Conservation (phyloP, 2,888 invertebrate genomes). For the Dascillus cervinus region DNA sequence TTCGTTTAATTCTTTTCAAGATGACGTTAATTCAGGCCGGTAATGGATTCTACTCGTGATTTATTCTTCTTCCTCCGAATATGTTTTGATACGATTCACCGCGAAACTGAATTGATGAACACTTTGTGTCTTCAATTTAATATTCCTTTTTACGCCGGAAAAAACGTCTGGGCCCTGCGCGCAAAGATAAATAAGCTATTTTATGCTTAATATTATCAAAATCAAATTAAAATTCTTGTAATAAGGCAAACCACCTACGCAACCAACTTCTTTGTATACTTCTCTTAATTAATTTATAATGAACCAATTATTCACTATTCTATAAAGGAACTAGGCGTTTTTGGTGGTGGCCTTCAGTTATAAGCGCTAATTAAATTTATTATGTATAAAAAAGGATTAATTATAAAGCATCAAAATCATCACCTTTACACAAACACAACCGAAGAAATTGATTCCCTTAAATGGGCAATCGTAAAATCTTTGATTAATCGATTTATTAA, state of each 20-base stretch:
- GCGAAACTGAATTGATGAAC: conserved; percentile 22
- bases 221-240: background rate
- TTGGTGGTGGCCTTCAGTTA: too few species aligned
- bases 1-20: conserved; percentile 45
- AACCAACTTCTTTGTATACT: background rate
- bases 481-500: too few species aligned
- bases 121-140: conserved; percentile 11
- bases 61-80: conserved; percentile 32
- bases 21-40: conserved; percentile 43
- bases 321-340: too few species aligned
- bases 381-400: too few species aligned
- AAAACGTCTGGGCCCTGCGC: too few species aligned
- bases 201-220: background rate
- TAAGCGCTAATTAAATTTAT: too few species aligned
- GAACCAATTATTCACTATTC: too few species aligned
- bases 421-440: too few species aligned
- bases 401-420: too few species aligned
- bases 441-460: too few species aligned
- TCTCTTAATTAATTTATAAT: background rate
- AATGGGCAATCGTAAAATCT: too few species aligned
- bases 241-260: background rate
- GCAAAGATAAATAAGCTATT: background rate
- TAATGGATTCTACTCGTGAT: conserved; percentile 40
- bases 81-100: conserved; percentile 26
- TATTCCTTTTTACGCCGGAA: conserved; percentile 5